Conservation (phyloP, 2,113 vertebrate species). For the Sebastes fasciatus region DNA sequence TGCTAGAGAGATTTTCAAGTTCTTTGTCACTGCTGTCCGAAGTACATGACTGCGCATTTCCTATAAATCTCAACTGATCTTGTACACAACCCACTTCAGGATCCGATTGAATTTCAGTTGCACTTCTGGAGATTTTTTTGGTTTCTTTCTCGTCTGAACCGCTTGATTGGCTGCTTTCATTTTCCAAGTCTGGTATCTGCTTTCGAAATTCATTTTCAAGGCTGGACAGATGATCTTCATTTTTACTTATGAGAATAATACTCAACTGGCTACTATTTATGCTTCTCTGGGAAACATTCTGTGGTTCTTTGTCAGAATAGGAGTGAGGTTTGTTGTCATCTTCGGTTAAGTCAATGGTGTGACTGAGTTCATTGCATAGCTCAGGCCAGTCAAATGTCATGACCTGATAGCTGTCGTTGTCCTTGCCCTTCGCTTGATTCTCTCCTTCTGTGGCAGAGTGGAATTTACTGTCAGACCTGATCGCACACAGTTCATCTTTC, state of each 20-base stretch:
- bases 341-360: conserved; percentile 20
- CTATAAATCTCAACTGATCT: not conserved
- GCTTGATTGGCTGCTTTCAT: not conserved
- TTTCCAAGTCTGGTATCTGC: not conserved
- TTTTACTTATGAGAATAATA: conserved; percentile 8
- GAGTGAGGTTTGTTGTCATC: not conserved
- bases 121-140: not conserved
- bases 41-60: not conserved
- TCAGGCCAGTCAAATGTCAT: not conserved
- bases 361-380: not conserved
- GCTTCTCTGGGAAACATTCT: not conserved
- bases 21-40: conserved; percentile 5
- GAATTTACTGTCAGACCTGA: not conserved
- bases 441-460: not conserved
- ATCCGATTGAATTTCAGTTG: conserved; percentile 10
- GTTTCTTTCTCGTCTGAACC: not conserved
- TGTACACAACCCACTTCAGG: not conserved
- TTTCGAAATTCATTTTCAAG: conserved; percentile 17
- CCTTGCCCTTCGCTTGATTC: not conserved
- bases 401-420: not conserved
- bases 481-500: not conserved
- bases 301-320: not conserved
- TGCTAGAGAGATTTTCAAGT: not conserved
- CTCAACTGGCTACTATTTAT: not conserved
- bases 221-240: not conserved